phyloP scores from a whole-genome alignment of 2,888 invertebrate genomes.

The Drosophila mulleri region DNA sequence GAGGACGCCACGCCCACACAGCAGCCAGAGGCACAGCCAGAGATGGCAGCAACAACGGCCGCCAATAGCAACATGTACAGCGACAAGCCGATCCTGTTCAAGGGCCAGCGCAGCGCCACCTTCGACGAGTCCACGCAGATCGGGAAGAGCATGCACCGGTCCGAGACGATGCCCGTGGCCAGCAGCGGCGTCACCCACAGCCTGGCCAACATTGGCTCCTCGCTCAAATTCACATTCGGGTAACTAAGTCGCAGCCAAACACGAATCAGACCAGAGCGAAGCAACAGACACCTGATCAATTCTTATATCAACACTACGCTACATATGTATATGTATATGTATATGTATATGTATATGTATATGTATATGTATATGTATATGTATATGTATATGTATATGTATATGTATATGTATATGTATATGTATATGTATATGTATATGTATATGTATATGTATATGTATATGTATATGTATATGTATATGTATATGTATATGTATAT shows the following conservation, averaged over 20 bases:
- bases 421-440: no score
- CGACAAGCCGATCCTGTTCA: conserved; percentile 90
- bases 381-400: no score
- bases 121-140: conserved; percentile 87
- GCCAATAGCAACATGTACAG: conserved; percentile 85
- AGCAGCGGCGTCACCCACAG: conserved; percentile 89
- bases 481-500: no score
- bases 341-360: no score
- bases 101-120: conserved; percentile 86
- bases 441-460: no score
- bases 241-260: conserved; percentile 84
- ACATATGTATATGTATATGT: no score
- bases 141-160: conserved; percentile 87
- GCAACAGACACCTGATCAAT: conserved; percentile 11
- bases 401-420: no score
- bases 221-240: conserved; percentile 94
- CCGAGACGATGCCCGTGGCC: conserved; percentile 90
- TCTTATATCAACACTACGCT: conserved; percentile 13
- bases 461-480: no score
- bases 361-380: no score
- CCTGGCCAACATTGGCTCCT: conserved; percentile 92
- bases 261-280: background rate
- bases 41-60: conserved; percentile 31
- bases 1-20: conserved; percentile 66
- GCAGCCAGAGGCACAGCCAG: conserved; percentile 18